These are phyloP conservation scores for Desmophyllum pertusum DNA, from an alignment of 92 coral and sea anemone genomes.

Conservation along the genomic window DNA sequence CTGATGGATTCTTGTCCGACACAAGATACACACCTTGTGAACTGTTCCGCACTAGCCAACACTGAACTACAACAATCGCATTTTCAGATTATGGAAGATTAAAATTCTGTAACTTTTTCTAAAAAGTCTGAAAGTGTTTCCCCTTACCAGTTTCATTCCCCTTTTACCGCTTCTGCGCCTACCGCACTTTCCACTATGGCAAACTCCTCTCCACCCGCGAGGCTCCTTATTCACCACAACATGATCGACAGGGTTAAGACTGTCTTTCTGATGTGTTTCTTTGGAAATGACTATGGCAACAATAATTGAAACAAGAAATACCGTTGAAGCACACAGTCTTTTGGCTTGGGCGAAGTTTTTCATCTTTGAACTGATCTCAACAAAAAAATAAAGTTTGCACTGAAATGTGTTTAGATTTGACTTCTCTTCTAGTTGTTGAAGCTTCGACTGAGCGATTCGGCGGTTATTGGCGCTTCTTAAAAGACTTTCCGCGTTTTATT, in stretches of 20 bases:
- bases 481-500: conserved; percentile 21
- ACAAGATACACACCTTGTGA: background rate
- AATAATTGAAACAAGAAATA: conserved; percentile 5
- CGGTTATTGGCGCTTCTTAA: conserved; percentile 4
- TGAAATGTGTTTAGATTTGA: background rate
- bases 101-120: background rate
- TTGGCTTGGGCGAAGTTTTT: background rate
- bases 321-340: background rate
- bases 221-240: background rate
- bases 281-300: conserved; percentile 10
- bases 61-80: background rate
- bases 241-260: background rate
- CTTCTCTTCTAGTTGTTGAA: background rate
- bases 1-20: background rate
- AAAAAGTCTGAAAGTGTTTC: background rate
- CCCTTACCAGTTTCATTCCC: conserved; percentile 25
- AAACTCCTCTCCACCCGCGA: background rate
- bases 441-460: background rate
- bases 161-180: background rate
- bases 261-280: background rate
- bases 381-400: background rate
- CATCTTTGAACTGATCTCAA: conserved; percentile 12
- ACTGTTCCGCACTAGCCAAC: background rate
- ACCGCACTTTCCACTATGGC: conserved; percentile 12
- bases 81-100: background rate